Conservation (phyloP, 2,113 vertebrate genomes). For the Rhinolophus sinicus region DNA sequence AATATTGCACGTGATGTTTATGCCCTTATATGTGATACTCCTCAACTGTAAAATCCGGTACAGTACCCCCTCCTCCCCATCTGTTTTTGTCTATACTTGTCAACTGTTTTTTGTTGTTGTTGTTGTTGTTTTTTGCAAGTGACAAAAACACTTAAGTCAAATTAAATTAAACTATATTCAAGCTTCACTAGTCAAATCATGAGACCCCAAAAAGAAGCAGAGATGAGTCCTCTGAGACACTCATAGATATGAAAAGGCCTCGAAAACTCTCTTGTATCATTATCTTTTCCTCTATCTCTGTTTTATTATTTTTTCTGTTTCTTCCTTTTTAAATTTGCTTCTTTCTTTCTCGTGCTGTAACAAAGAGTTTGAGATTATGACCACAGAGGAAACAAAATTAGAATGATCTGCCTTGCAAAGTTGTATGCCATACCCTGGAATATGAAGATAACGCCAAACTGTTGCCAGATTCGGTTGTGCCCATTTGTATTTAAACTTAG, state of each 20-base stretch:
- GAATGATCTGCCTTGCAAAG: not conserved
- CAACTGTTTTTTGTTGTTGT: not conserved
- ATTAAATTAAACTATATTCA: not conserved
- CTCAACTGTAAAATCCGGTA: accelerated
- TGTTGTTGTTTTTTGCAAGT: not conserved
- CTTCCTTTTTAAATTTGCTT: not conserved
- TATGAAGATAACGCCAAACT: not conserved
- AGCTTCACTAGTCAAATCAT: not conserved
- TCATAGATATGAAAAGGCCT: not conserved
- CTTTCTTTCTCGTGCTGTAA: not conserved
- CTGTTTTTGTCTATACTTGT: not conserved
- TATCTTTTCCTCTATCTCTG: not conserved
- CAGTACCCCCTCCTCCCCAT: accelerated
- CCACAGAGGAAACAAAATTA: not conserved
- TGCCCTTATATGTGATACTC: not conserved
- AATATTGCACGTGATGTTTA: not conserved
- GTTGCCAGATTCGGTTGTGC: not conserved
- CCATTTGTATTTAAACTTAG: conserved; percentile 40
- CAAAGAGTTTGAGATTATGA: not conserved
- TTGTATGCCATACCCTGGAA: not conserved
- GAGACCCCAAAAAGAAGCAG: not conserved
- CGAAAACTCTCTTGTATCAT: not conserved
- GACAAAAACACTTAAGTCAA: not conserved
- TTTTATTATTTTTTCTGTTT: not conserved
- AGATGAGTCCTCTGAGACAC: too few relatives aligned